A percentile compares a stretch with the other conserved stretches of the same genome.
phyloP scores from a whole-genome alignment of 2,888 invertebrate genomes.

The Dryomyza anilis region DNA sequence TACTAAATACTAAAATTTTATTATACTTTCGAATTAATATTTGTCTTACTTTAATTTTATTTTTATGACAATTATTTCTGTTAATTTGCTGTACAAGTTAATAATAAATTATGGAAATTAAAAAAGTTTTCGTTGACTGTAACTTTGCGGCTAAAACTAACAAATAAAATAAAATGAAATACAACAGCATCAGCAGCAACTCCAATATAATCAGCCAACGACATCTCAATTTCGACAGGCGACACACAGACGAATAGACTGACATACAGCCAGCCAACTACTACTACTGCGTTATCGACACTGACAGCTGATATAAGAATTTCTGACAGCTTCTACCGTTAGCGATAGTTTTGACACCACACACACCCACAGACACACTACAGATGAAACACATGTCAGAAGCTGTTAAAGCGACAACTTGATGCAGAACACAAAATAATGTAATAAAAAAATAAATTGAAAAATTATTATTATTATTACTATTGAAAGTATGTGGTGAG shows the following conservation, averaged over 20 bases:
- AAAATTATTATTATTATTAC: too few species aligned
- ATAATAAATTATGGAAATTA: too few species aligned
- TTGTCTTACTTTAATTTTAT: too few species aligned
- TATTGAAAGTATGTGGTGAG: too few species aligned
- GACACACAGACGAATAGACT: too few species aligned
- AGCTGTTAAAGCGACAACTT: slow-evolving; percentile 5
- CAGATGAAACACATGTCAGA: not conserved
- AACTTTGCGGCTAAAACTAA: not conserved
- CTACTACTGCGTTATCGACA: slow-evolving; percentile 4
- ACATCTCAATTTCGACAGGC: not conserved
- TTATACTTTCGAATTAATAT: too few species aligned
- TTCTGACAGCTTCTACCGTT: slow-evolving; percentile 10
- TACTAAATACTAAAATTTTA: too few species aligned
- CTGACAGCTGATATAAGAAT: slow-evolving; percentile 10
- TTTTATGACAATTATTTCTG: too few species aligned
- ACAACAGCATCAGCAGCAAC: not conserved
- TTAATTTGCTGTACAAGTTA: too few species aligned
- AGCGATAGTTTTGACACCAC: not conserved
- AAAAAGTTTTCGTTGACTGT: too few species aligned
- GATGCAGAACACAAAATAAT: not conserved
- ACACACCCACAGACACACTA: not conserved
- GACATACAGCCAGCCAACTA: too few species aligned
- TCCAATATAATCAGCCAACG: not conserved
- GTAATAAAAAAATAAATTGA: too few species aligned
- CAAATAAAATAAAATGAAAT: not conserved